Base-by-base conservation (phyloP, 2,888 invertebrate species). In the Thymelicus acteon region DNA sequence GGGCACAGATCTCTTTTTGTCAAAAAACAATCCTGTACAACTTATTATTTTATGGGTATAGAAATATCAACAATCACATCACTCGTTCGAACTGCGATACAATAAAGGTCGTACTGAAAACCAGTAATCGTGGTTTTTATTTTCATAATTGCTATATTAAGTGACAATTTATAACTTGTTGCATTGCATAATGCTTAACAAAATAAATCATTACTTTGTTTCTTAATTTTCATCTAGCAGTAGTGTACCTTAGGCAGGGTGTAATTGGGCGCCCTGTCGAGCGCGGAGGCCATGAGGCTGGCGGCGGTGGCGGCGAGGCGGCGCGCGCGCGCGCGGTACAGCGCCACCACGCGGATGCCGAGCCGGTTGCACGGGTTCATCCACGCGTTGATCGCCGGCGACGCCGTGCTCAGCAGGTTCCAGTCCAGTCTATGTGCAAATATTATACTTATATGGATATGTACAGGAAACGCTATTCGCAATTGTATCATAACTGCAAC, bases 321-420 rank as follows among this genome's bases (percentile, higher is more conserved):
- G 61, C 97, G 94, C 74, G 97, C 97, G 90, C 97, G 95, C 2
- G 96, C 96, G 54, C 97, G 95, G 78, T 97, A 95, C 93, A 98
- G 95, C 69, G 97, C 96, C 47, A 97, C 97, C 62, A 97, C 96
- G 77, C 97, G 95, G 73, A 97, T 97, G 62, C 98, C 97, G 73
- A 99, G 95, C 19, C 98, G 95, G 92, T 98, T 98, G 86, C 97
- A 96, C 0, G 99, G 98, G 94, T 98, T 98, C 96, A 99, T 97
- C 99, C 99, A 99, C 0, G 99, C 98, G 83, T 98, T 98, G 79
- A 99, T 99, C 0, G 98, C 98, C 0, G 99, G 99, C 0, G 98
- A 98, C 7, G 98, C 98, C 2, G 99, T 99, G 84, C 98, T 98
- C 67, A 99, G 90, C 69, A 99, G 92, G 92, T 99, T 99, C 99